Percentiles rank a stretch among this genome's conserved stretches.
phyloP scores from a whole-genome alignment of 2,888 invertebrate species.

The Melieria crassipennis region DNA sequence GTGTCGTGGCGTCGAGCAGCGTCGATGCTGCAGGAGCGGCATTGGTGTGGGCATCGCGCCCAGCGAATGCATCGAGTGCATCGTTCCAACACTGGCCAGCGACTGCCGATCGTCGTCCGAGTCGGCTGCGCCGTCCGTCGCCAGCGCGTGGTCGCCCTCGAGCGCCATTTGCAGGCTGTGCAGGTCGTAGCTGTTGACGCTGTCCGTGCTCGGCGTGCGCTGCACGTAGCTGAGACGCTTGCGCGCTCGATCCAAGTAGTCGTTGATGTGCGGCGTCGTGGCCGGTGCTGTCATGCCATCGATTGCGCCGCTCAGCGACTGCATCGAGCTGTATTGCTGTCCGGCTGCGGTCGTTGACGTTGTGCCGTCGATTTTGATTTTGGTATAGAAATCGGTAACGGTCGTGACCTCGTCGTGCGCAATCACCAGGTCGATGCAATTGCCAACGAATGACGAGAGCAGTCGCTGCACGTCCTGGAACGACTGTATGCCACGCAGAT shows the following conservation, averaged over 20 bases:
- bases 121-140: background rate
- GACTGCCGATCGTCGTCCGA: slow-evolving; percentile 44
- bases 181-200: slow-evolving; percentile 55
- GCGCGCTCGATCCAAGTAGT: slow-evolving; percentile 46
- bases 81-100: slow-evolving; percentile 39
- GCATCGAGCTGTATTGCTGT: slow-evolving; percentile 43
- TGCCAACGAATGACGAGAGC: slow-evolving; percentile 61
- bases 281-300: background rate
- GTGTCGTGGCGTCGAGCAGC: slow-evolving; percentile 58
- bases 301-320: slow-evolving; percentile 32
- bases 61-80: slow-evolving; percentile 38
- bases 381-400: slow-evolving; percentile 64
- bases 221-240: slow-evolving; percentile 61
- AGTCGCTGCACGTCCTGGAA: slow-evolving; percentile 73
- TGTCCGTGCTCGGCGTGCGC: slow-evolving; percentile 61
- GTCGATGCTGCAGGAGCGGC: slow-evolving; percentile 60
- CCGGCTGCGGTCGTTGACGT: background rate
- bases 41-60: slow-evolving; percentile 53
- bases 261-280: slow-evolving; percentile 29
- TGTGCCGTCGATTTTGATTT: slow-evolving; percentile 61
- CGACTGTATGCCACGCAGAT: slow-evolving; percentile 78
- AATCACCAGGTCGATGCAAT: slow-evolving; percentile 71
- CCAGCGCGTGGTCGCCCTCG: slow-evolving; percentile 45
- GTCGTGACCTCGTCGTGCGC: slow-evolving; percentile 74
- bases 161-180: slow-evolving; percentile 58